Percentiles rank a stretch among this genome's conserved stretches.
phyloP scores from a whole-genome alignment of 1,140 invertebrate species.

The Argopecten irradians region DNA sequence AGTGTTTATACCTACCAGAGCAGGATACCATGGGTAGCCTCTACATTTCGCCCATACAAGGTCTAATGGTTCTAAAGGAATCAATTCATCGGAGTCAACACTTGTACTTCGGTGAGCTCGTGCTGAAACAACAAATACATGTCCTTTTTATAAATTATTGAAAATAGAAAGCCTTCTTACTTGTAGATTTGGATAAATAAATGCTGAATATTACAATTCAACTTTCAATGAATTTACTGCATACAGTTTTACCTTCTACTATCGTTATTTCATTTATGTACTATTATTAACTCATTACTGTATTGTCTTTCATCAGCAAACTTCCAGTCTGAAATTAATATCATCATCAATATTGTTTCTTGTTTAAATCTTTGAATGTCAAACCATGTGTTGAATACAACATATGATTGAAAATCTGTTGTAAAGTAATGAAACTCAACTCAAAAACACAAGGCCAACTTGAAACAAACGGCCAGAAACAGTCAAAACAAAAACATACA shows the following conservation, averaged over 20 bases:
- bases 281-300: not conserved
- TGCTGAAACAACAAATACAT: constrained; percentile 55
- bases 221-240: too few relatives aligned
- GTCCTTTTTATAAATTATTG: not conserved
- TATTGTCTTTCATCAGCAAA: not conserved
- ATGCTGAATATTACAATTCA: not conserved
- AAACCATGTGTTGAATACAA: not conserved
- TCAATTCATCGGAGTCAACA: constrained; percentile 73
- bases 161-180: too few relatives aligned
- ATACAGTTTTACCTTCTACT: not conserved
- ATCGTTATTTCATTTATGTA: not conserved
- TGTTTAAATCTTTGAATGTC: not conserved
- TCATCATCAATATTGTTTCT: not conserved
- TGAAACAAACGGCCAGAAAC: not conserved
- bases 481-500: not conserved
- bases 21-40: constrained; percentile 98
- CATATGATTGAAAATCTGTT: not conserved
- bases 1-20: constrained; percentile 80
- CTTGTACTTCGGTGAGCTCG: constrained; percentile 68
- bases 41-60: constrained; percentile 98
- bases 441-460: not conserved
- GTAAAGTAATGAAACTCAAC: not conserved
- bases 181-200: too few relatives aligned
- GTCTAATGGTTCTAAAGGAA: constrained; percentile 87
- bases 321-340: not conserved